phyloP scores from a whole-genome alignment of 53 echinoderm and acorn worm species.

The Mesocentrotus franciscanus region DNA sequence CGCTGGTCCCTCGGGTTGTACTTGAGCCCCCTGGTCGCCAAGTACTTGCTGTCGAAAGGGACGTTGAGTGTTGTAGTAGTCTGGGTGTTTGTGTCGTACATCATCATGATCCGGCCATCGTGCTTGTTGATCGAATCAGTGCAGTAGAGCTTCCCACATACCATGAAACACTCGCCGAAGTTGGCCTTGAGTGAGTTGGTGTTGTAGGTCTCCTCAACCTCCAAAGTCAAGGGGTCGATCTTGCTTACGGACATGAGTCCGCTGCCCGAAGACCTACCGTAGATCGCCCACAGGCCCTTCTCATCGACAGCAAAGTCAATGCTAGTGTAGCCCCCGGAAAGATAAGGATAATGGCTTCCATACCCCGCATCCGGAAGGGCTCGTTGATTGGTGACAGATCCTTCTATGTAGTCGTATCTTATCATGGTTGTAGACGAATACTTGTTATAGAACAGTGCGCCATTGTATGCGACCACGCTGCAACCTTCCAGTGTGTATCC shows the following conservation, averaged over 20 bases:
- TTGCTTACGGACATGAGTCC: not conserved
- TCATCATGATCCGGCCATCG: slow-evolving; percentile 56
- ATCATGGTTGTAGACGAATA: not conserved
- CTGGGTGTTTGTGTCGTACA: slow-evolving; percentile 70
- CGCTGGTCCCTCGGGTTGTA: slow-evolving; percentile 82
- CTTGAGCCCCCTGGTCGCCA: slow-evolving; percentile 66
- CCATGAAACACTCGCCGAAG: slow-evolving; percentile 83
- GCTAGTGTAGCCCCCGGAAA: slow-evolving; percentile 18
- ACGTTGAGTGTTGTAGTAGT: slow-evolving; percentile 52
- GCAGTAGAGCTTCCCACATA: slow-evolving; percentile 78
- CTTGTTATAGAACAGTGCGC: slow-evolving; percentile 4
- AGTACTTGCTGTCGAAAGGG: slow-evolving; percentile 74
- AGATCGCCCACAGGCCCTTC: slow-evolving; percentile 76
- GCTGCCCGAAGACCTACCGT: not conserved
- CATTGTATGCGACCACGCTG: slow-evolving; percentile 31
- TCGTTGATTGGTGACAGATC: not conserved
- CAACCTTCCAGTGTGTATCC: not conserved
- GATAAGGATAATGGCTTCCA: not conserved
- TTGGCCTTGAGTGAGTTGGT: slow-evolving; percentile 70
- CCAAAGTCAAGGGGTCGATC: slow-evolving; percentile 56
- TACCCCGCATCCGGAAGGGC: not conserved
- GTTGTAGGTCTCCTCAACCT: slow-evolving; percentile 47
- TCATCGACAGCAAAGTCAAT: slow-evolving; percentile 76
- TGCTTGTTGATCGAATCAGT: slow-evolving; percentile 50
- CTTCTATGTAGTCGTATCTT: not conserved